These are phyloP conservation scores for Aselliscus stoliczkanus DNA, from an alignment of 2,797 vertebrate genomes.

Conservation along the genomic window DNA sequence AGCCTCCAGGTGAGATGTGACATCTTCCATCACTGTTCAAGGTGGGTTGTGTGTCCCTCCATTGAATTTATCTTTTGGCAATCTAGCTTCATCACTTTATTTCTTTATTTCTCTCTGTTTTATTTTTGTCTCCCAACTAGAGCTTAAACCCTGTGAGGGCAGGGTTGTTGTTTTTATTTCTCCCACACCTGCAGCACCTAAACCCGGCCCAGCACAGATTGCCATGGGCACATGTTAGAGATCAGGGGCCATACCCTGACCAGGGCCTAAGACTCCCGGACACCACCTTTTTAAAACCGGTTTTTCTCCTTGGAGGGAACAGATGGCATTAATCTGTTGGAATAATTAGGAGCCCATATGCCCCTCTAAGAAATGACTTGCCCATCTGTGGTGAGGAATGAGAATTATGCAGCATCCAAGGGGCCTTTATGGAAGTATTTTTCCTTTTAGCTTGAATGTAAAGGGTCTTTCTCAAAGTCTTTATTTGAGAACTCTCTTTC, in stretches of 20 bases:
- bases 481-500: background rate
- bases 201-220: background rate
- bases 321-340: slow-evolving; percentile 38
- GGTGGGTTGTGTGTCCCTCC: rapidly evolving
- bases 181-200: background rate
- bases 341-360: slow-evolving; percentile 45
- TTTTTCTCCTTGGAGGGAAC: background rate
- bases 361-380: slow-evolving; percentile 16
- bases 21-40: background rate
- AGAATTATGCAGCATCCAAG: background rate
- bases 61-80: background rate
- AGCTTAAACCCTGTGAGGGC: background rate
- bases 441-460: background rate
- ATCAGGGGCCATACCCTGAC: background rate
- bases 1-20: background rate
- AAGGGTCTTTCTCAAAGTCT: background rate
- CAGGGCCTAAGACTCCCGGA: background rate
- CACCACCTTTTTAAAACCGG: background rate
- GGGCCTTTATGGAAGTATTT: background rate
- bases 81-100: background rate
- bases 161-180: background rate
- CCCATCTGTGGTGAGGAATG: slow-evolving; percentile 48
- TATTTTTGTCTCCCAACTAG: background rate
- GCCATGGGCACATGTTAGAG: background rate
- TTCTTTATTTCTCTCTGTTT: background rate